Conservation (phyloP, 2,113 vertebrate genomes). For the Anser cygnoides region DNA sequence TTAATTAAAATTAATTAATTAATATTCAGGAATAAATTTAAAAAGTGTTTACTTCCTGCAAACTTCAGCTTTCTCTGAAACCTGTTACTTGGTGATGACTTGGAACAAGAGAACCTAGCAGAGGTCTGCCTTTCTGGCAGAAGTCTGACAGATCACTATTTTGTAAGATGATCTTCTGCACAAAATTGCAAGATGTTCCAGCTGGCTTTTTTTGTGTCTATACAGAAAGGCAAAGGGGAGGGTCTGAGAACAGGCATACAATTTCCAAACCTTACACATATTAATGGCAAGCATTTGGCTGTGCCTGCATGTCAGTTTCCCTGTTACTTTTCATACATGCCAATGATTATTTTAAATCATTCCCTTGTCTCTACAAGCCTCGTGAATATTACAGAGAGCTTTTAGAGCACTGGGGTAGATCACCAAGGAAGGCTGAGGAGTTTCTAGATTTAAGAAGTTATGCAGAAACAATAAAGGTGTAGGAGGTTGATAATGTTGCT, state of each 20-base stretch:
- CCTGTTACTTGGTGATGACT: neutral
- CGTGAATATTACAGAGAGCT: neutral
- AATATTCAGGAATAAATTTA: neutral
- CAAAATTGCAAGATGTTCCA: constrained; percentile 3
- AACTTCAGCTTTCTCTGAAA: neutral
- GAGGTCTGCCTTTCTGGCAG: constrained; percentile 12
- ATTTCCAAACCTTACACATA: neutral
- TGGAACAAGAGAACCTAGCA: neutral
- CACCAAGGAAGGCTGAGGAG: neutral
- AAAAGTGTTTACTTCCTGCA: neutral
- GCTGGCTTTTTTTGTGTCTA: neutral
- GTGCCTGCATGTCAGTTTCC: neutral
- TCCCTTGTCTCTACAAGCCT: neutral
- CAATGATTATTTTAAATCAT: neutral
- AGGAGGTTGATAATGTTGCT: neutral
- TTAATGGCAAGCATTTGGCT: neutral
- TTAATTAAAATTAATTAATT: neutral
- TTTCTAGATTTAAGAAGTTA: neutral
- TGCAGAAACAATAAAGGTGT: neutral
- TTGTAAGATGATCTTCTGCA: constrained; percentile 9
- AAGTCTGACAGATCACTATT: constrained; percentile 14
- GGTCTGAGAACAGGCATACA: neutral
- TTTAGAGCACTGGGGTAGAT: neutral
- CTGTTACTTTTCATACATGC: neutral
- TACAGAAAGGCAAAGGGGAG: neutral